Evolutionary conservation across 2,888 invertebrate species (phyloP), one percentile per base, ranked within the genome.

Genomic region (Stratiomys singularior): DNA sequence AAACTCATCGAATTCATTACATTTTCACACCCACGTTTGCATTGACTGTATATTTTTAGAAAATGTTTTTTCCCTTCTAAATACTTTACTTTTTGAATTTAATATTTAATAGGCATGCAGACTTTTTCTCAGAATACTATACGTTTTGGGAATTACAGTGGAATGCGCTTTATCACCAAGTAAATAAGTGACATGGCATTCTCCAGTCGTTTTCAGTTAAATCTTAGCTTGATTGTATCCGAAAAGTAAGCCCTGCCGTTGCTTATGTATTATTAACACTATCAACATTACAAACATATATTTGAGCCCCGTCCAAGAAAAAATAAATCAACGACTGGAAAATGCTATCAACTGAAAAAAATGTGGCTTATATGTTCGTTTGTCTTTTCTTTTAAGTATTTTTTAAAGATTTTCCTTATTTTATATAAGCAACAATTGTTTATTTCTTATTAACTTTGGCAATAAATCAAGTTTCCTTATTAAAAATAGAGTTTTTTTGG

Each of bases 331-430:
- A 23, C n/a, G 28, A 63, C 7, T 37, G 23, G 30, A 69, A 46
- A 69, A 69, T 69, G 46, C 23, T 44, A 46, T 21, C 13, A 25
- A 7, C 18, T 60, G 23, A 60, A 23, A 47, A 23, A 4, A 13
- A 23, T 47, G n/a, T 25, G 4, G 69, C 47, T 69, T 46, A 64
- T 30, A 25, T 64, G 69, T 47, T 69, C 47, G n/a, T 44, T 9
- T 69, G 23, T 69, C 25, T 46, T 69, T 69, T 69, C n/a, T n/a
- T n/a, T n/a, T n/a, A n/a, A 46, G 46, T 27, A 46, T 23, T 46
- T 69, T 47, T 27, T 7, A 46, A 7, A 46, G 11, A 18, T 25
- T 69, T 69, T 67, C 18, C 69, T 37, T 5, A 25, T 47, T 69
- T 60, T 60, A 60, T 69, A 44, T n/a, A 46, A 69, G 44, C 69